Evolutionary conservation across 2,888 invertebrate genomes (phyloP).

Genomic region (Galeruca laticollis): DNA sequence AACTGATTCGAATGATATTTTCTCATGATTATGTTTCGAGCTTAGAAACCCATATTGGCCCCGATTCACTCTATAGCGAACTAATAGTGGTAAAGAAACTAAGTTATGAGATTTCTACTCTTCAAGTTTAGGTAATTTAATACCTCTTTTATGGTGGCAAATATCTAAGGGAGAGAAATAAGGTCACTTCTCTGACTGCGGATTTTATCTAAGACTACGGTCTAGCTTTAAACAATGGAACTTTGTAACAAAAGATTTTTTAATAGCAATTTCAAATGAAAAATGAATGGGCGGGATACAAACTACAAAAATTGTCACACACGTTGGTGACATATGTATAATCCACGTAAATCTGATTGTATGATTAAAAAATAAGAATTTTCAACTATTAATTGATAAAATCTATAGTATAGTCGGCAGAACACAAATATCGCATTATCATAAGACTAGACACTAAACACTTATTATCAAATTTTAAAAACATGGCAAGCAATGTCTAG

Average conservation of each 20-base stretch:
- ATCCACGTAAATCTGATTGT: too few relatives aligned
- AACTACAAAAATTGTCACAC: too few relatives aligned
- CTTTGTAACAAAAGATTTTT: constrained; percentile 6
- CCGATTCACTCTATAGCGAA: constrained; percentile 37
- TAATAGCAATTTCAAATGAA: neutral
- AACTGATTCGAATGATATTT: constrained; percentile 66
- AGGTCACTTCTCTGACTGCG: constrained; percentile 62
- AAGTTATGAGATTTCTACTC: constrained; percentile 62
- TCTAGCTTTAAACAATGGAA: constrained; percentile 44
- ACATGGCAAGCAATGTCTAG: too few relatives aligned
- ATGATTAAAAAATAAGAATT: too few relatives aligned
- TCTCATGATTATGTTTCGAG: constrained; percentile 59
- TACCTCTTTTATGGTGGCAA: constrained; percentile 65
- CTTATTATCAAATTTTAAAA: too few relatives aligned
- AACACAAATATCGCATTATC: too few relatives aligned
- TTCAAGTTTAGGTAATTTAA: constrained; percentile 65
- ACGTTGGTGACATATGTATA: too few relatives aligned
- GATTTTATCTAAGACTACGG: constrained; percentile 46
- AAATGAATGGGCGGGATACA: neutral
- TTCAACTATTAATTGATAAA: too few relatives aligned
- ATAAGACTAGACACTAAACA: too few relatives aligned
- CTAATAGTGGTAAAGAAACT: constrained; percentile 59
- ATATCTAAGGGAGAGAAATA: constrained; percentile 64
- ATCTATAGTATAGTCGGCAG: too few relatives aligned
- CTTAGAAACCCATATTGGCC: constrained; percentile 37